These are phyloP conservation scores for Hystrix cristata DNA, from an alignment of 2,113 vertebrate genomes.

Conservation along the genomic window DNA sequence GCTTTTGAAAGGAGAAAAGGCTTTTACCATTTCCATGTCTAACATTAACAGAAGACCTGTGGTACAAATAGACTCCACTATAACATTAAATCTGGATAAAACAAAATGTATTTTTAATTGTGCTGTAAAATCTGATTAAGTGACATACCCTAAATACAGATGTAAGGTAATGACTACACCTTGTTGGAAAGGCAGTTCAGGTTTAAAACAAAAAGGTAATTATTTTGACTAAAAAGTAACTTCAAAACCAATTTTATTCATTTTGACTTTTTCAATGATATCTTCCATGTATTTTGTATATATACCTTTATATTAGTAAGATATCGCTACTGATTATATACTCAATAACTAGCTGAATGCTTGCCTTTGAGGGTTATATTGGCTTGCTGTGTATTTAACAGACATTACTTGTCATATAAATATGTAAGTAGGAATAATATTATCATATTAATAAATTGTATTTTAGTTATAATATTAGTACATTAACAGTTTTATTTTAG, in stretches of 20 bases:
- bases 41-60: background rate
- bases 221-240: background rate
- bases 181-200: background rate
- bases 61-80: background rate
- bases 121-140: background rate
- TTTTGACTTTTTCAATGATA: background rate
- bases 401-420: background rate
- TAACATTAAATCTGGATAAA: background rate
- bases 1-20: background rate
- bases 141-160: background rate
- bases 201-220: background rate
- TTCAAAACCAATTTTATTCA: background rate
- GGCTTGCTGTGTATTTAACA: background rate
- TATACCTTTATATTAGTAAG: background rate
- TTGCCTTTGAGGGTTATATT: background rate
- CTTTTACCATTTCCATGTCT: background rate
- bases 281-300: background rate
- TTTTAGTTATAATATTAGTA: background rate
- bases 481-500: background rate
- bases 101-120: background rate
- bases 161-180: background rate
- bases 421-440: background rate
- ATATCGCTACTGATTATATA: background rate
- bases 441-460: background rate
- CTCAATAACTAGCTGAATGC: background rate